These are phyloP conservation scores for Ficedula albicollis DNA, from an alignment of 2,797 vertebrate genomes.

Conservation along the genomic window DNA sequence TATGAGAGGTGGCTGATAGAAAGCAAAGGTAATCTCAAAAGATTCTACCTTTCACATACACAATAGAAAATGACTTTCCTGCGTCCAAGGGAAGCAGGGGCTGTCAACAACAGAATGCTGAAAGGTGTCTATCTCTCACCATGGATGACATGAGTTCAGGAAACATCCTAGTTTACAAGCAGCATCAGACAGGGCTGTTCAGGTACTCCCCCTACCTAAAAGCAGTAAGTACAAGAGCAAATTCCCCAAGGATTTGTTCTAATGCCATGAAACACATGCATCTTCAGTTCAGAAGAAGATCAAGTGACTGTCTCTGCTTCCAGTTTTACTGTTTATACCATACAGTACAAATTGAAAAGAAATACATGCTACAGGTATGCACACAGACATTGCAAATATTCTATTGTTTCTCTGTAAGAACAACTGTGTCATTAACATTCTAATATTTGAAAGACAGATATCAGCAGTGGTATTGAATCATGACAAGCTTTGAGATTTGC, in stretches of 20 bases:
- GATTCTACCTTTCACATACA: neutral
- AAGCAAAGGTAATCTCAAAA: neutral
- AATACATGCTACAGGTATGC: neutral
- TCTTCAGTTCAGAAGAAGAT: neutral
- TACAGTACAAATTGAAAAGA: neutral
- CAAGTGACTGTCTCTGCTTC: neutral
- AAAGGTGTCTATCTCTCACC: neutral
- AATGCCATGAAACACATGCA: neutral
- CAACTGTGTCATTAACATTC: neutral
- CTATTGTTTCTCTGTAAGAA: neutral
- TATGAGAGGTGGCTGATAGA: neutral
- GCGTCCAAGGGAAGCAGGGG: neutral
- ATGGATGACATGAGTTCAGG: neutral
- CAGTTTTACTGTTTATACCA: neutral
- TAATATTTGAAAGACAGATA: neutral
- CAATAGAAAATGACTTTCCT: neutral
- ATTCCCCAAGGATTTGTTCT: neutral
- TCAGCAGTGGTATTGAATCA: neutral
- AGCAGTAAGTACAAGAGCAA: neutral
- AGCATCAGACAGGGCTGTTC: neutral
- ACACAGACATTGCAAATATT: neutral
- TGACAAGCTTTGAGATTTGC: neutral
- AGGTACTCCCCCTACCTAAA: neutral
- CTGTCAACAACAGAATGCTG: neutral
- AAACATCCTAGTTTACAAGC: neutral